Conservation (phyloP, 2,888 invertebrate species). For the Zelleria hepariella region DNA sequence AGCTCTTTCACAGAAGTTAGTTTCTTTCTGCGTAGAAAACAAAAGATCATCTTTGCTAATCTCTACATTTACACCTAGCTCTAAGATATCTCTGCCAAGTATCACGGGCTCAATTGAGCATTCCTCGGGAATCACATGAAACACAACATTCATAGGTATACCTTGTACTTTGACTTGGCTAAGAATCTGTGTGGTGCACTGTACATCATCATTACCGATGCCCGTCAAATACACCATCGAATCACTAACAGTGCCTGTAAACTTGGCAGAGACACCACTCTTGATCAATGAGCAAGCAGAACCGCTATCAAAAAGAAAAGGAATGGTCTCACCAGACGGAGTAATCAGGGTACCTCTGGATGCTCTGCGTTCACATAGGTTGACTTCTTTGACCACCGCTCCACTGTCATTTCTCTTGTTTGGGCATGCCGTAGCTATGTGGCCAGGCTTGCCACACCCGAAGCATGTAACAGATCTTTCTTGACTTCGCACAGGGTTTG, state of each 20-base stretch:
- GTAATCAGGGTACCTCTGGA: not conserved
- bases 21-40: not conserved
- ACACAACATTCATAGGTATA: not conserved
- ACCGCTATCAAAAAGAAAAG: constrained; percentile 18
- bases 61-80: constrained; percentile 1
- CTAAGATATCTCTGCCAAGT: constrained; percentile 7
- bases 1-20: not conserved
- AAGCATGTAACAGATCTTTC: constrained; percentile 6
- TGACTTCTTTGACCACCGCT: constrained; percentile 3
- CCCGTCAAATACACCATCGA: constrained; percentile 10
- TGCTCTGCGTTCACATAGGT: not conserved
- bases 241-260: constrained; percentile 10
- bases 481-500: not conserved
- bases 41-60: not conserved
- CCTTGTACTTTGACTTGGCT: not conserved
- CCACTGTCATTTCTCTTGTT: not conserved
- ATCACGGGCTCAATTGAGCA: not conserved
- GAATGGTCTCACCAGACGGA: constrained; percentile 15
- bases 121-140: constrained; percentile 5
- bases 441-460: constrained; percentile 9
- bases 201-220: constrained; percentile 7
- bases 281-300: constrained; percentile 18
- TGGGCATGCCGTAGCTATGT: constrained; percentile 4
- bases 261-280: constrained; percentile 10
- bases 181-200: not conserved